A percentile compares a stretch with the other conserved stretches of the same genome.
These are phyloP conservation scores for Agrenia bidenticulata DNA, from an alignment of 2,888 invertebrate species.

Conservation along the genomic window DNA sequence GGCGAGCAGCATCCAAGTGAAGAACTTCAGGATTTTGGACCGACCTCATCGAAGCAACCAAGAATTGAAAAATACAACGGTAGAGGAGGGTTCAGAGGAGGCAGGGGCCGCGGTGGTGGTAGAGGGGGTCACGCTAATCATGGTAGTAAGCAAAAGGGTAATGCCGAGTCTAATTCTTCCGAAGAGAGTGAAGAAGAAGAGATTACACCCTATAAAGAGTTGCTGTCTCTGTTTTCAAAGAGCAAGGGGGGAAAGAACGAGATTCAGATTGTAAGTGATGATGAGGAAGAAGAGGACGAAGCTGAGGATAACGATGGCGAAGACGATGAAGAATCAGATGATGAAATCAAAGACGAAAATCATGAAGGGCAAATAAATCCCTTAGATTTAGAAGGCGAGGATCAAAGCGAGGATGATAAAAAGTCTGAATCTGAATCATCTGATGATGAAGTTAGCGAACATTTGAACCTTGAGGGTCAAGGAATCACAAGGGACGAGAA, in stretches of 20 bases:
- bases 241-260: constrained; percentile 20
- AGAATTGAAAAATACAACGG: neutral
- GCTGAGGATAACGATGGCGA: constrained; percentile 16
- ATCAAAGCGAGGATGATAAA: constrained; percentile 13
- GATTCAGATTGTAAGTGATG: constrained; percentile 42
- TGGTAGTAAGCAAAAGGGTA: neutral
- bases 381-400: neutral
- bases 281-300: constrained; percentile 31
- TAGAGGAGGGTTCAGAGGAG: constrained; percentile 15
- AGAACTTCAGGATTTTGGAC: constrained; percentile 39
- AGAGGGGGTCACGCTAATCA: constrained; percentile 9
- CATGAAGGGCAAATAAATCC: constrained; percentile 57
- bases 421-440: neutral
- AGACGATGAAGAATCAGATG: constrained; percentile 20
- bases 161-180: neutral
- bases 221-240: constrained; percentile 42
- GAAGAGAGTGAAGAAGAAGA: constrained; percentile 44
- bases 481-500: too few species aligned
- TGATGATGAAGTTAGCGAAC: constrained; percentile 10
- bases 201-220: constrained; percentile 47
- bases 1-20: constrained; percentile 52
- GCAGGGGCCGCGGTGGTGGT: constrained; percentile 17
- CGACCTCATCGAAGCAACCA: neutral
- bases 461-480: constrained; percentile 2
- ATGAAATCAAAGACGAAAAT: constrained; percentile 52